Conservation (phyloP, 30 jellyfish, hydroid and myxozoan genomes). For the Pseudorhiza aurosa region DNA sequence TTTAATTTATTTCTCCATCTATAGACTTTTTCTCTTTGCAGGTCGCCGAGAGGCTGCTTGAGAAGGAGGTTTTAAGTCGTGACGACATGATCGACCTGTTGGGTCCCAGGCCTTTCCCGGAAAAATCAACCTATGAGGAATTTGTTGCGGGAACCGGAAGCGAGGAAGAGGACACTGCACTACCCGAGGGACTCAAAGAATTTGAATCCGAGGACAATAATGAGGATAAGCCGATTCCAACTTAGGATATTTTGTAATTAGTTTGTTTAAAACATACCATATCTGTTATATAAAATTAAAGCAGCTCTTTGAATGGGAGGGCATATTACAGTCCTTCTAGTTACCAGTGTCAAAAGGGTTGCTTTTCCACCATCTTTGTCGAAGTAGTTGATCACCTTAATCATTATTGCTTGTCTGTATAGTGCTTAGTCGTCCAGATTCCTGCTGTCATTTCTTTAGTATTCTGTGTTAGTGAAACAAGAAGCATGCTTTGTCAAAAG, state of each 20-base stretch:
- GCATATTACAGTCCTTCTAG: too few relatives aligned
- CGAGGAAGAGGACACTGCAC: constrained; percentile 93
- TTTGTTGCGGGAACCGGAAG: constrained; percentile 99
- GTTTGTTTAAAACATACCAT: background rate
- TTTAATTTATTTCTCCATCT: too few relatives aligned
- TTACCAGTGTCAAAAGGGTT: too few relatives aligned
- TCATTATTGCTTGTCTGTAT: too few relatives aligned
- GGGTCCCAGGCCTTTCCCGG: constrained; percentile 98
- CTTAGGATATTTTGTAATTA: constrained; percentile 23
- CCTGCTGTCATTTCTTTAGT: too few relatives aligned
- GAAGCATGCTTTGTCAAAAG: too few relatives aligned
- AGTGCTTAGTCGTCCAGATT: too few relatives aligned
- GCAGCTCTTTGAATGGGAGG: too few relatives aligned
- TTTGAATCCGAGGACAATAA: constrained; percentile 82
- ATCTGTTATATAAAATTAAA: too few relatives aligned
- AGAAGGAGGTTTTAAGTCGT: constrained; percentile 88
- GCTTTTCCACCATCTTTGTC: too few relatives aligned
- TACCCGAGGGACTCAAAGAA: constrained; percentile 98
- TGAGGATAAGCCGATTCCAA: constrained; percentile 74
- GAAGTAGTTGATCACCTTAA: too few relatives aligned
- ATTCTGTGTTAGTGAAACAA: too few relatives aligned
- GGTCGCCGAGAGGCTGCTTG: constrained; percentile 94
- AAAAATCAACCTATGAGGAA: constrained; percentile 96
- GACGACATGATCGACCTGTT: constrained; percentile 94
- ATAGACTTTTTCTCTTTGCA: constrained; percentile 31